A percentile compares a stretch with the other conserved stretches of the same genome.
phyloP scores from a whole-genome alignment of 2,797 vertebrate genomes.

The Bovichtus diacanthus region DNA sequence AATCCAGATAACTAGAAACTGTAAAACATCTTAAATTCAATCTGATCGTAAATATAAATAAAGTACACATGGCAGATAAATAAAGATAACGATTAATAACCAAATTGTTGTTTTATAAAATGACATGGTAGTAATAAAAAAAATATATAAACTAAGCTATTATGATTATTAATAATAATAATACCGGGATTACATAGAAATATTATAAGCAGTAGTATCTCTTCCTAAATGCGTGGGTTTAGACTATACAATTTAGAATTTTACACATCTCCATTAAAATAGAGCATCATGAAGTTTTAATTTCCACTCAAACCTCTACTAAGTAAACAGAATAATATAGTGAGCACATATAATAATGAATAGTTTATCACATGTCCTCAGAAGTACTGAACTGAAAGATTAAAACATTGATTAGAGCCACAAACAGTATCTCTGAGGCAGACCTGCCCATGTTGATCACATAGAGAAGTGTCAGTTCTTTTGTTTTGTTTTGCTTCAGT shows the following conservation, averaged over 20 bases:
- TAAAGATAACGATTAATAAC: neutral
- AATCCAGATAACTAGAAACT: neutral
- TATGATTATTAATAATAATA: neutral
- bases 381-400: constrained; percentile 31
- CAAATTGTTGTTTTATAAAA: neutral
- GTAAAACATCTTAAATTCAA: neutral
- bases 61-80: neutral
- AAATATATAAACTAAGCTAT: neutral
- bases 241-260: neutral
- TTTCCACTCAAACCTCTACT: constrained; percentile 11
- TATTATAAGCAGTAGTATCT: neutral
- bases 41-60: neutral
- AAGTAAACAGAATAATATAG: neutral
- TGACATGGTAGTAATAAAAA: neutral
- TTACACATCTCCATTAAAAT: constrained; percentile 11
- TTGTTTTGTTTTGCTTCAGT: constrained; percentile 7
- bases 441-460: constrained; percentile 15
- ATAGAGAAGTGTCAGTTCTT: neutral
- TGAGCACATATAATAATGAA: constrained; percentile 13
- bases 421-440: constrained; percentile 9
- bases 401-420: constrained; percentile 41
- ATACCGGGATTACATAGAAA: neutral
- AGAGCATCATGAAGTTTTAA: constrained; percentile 1
- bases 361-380: constrained; percentile 23
- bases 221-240: neutral